Base-by-base conservation (phyloP, 2,113 vertebrate genomes). In the Heterocephalus glaber region DNA sequence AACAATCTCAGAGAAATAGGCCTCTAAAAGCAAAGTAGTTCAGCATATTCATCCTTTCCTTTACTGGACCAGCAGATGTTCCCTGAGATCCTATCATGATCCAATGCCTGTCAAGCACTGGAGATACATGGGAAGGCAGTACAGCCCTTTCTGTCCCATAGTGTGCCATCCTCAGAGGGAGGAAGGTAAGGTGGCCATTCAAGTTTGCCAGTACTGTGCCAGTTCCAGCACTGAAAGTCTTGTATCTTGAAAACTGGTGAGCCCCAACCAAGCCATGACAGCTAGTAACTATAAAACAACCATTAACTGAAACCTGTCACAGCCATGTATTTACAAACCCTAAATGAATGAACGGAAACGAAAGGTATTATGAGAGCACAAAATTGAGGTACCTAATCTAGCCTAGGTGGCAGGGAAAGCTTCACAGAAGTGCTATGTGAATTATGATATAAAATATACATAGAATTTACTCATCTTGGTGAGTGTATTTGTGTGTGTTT, bases 381-480 rank as follows among this genome's bases (percentile, higher is more conserved):
- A 20, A 82, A 26, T 11, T 61, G 24, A 86, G 66, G 41, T 41
- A 66, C 0, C 22, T 56, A 44, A 72, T 52, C 8, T 14, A 49
- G 35, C 12, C 33, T 58, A 74, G 54, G 54, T 47, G 14, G 60
- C 33, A 72, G 8, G 16, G 61, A 79, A 61, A 30, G 56, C 14
- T 65, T 76, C 86, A 44, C 10, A 13, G 14, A 84, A 84, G 35
- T 19, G 24, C 28, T 41, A 33, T 13, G 47, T 58, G 80, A 92
- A 92, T 89, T 74, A 87, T 58, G 61, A 82, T 49, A 13, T 61
- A 70, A 94, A 84, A 81, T 26, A 85, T 54, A 86, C 13, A 87
- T 0, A 86, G 44, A 63, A 44, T 80, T 65, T 74, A 58, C 72
- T 84, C 52, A 54, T 33, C 11, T 79, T 11, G n/a, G 49, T 14